Conservation (phyloP, 1,140 invertebrate species). For the Pantala flavescens region DNA sequence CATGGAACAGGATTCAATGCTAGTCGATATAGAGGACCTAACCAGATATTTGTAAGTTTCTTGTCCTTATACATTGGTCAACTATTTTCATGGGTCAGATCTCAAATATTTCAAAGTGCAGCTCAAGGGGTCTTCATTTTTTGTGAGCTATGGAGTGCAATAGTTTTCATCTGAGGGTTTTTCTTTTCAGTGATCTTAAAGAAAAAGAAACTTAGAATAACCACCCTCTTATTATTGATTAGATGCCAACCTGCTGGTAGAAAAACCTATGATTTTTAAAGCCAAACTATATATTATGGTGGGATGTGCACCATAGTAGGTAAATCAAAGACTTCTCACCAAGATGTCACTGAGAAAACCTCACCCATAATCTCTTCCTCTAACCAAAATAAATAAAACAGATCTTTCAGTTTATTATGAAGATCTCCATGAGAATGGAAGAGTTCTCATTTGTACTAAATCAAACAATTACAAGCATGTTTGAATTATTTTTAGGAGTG, state of each 20-base stretch:
- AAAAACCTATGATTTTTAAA: no score
- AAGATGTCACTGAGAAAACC: not conserved
- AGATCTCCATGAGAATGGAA: not conserved
- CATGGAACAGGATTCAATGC: conserved; percentile 95
- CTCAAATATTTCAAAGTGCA: not conserved
- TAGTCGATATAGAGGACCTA: conserved; percentile 92
- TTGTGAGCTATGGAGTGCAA: not conserved
- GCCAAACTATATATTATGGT: no score
- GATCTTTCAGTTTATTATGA: not conserved
- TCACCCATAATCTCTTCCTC: not conserved
- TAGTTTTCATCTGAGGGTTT: not conserved
- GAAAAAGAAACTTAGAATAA: not conserved
- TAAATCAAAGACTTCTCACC: not conserved
- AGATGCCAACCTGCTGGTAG: no score
- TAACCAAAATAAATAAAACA: not conserved
- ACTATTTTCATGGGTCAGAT: not conserved
- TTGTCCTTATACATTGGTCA: not conserved
- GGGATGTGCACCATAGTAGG: not conserved
- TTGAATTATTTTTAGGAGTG: not conserved
- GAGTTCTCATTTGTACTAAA: not conserved
- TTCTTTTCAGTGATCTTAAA: not conserved
- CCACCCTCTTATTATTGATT: not conserved
- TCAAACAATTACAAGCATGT: not conserved
- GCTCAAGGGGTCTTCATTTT: not conserved
- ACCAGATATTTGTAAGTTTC: conserved; percentile 75